Evolutionary conservation across 2,113 vertebrate species (phyloP).

Genomic region (Neodontobutis hainanensis): DNA sequence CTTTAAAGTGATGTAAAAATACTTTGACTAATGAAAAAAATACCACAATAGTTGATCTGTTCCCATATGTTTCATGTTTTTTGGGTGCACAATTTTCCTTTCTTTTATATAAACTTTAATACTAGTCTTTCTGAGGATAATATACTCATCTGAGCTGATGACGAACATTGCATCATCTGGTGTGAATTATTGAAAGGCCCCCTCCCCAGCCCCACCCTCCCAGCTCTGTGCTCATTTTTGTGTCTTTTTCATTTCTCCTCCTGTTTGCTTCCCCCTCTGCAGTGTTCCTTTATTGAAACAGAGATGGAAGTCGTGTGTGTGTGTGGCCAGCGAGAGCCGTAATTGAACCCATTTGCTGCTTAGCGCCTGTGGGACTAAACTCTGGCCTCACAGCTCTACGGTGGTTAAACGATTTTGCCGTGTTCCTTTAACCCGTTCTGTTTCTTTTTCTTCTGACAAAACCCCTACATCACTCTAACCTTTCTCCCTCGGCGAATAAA

Average conservation of each 20-base stretch:
- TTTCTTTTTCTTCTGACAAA: slow-evolving; percentile 42
- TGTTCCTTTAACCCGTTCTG: slow-evolving; percentile 71
- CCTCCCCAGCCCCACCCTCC: neutral
- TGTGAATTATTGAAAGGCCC: slow-evolving; percentile 68
- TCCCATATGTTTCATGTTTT: slow-evolving; percentile 5
- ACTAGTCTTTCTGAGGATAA: slow-evolving; percentile 40
- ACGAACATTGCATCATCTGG: slow-evolving; percentile 74
- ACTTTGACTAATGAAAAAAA: slow-evolving; percentile 28
- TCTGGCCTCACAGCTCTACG: slow-evolving; percentile 67
- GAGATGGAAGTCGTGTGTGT: slow-evolving; percentile 68
- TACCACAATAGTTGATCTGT: slow-evolving; percentile 22
- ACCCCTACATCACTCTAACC: neutral
- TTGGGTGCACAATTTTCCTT: slow-evolving; percentile 17
- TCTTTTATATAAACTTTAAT: slow-evolving; percentile 40
- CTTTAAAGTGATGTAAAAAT: neutral
- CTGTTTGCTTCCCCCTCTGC: slow-evolving; percentile 58
- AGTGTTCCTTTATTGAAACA: slow-evolving; percentile 70
- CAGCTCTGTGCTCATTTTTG: slow-evolving; percentile 54
- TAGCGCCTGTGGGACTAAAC: slow-evolving; percentile 79
- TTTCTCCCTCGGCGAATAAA: slow-evolving; percentile 44
- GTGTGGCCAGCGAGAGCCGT: slow-evolving; percentile 73
- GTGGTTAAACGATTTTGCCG: slow-evolving; percentile 73
- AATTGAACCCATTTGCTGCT: slow-evolving; percentile 84
- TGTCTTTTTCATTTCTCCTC: slow-evolving; percentile 65
- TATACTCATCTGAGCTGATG: slow-evolving; percentile 57